These are phyloP conservation scores for Vidua macroura DNA, from an alignment of 2,113 vertebrate genomes.

Conservation along the genomic window DNA sequence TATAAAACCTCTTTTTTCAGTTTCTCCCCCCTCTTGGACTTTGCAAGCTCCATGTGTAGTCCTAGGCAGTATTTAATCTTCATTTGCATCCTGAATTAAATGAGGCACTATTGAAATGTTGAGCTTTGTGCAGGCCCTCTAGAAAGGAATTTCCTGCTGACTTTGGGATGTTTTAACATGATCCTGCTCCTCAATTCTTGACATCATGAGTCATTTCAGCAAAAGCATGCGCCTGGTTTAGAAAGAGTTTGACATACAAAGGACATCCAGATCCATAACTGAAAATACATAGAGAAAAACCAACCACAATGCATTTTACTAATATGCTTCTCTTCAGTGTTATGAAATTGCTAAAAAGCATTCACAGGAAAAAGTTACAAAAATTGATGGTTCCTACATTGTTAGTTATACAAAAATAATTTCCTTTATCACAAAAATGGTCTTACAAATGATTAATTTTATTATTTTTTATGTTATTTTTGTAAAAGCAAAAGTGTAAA, in stretches of 20 bases:
- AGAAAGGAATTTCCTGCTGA: not conserved
- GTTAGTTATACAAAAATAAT: not conserved
- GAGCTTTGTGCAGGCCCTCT: not conserved
- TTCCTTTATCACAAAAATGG: not conserved
- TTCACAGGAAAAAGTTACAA: not conserved
- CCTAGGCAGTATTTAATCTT: not conserved
- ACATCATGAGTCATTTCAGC: not conserved
- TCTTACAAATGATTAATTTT: not conserved
- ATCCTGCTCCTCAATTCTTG: not conserved
- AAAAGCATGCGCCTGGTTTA: not conserved
- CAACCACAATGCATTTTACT: not conserved
- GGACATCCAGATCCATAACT: not conserved
- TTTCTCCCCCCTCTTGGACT: not conserved
- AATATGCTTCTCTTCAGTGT: not conserved
- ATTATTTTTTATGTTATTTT: not conserved
- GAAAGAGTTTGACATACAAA: not conserved
- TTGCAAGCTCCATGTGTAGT: not conserved
- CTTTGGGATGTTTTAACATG: not conserved
- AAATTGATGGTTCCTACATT: not conserved
- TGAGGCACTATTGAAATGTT: not conserved
- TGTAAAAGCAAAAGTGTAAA: not conserved
- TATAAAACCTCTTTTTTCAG: not conserved
- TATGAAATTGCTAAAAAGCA: not conserved
- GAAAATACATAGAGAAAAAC: not conserved
- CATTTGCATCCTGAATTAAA: not conserved